Base-by-base conservation (phyloP, 2,888 invertebrate species). In the Cordilura impudica region DNA sequence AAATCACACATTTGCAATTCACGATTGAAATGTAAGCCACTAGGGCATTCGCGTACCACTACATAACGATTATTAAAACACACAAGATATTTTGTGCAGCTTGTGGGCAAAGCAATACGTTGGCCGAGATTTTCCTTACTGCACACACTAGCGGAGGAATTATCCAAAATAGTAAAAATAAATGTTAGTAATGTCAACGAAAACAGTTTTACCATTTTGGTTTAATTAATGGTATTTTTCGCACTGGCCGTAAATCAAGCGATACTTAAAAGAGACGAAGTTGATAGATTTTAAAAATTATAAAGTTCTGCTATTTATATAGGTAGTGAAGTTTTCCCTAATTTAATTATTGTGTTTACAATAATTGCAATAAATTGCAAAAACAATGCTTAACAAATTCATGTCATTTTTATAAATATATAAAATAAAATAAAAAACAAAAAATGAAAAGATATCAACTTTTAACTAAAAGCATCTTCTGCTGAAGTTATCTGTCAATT, bases 11-110 rank as follows among this genome's bases (percentile, higher is more conserved):
- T 75, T 49, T 81, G 65, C 14, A 80, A 19, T 43, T 80, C 63
- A 10, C 49, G 69, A 81, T 83, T 83, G 18, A 83, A 83, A 58
- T 82, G 77, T 23, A 83, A 70, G 2, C 83, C 83, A 7, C 56
- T 72, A 2, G 83, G 80, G 16, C 82, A 82, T 54, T 70, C 66
- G n/a, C 65, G 58, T 8, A 76, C 29, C 39, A 67, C 18, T n/a
- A 63, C 51, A 16, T 53, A 66, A 8, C n/a, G 29, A 39, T 45
- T 60, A 2, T 31, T 69, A 4, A 65, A 65, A 53, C 83, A 83
- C 14, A 79, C 56, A 0, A 82, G 21, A 72, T 78, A 83, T 51
- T 81, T 80, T 1, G 78, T 47, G 61, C 83, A 83, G 51, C 81
- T 81, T 8, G 39, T 67, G 0, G 75, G 73, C 23, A 81, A 78